Conservation (phyloP, 2,113 vertebrate species). For the Podocnemis expansa region DNA sequence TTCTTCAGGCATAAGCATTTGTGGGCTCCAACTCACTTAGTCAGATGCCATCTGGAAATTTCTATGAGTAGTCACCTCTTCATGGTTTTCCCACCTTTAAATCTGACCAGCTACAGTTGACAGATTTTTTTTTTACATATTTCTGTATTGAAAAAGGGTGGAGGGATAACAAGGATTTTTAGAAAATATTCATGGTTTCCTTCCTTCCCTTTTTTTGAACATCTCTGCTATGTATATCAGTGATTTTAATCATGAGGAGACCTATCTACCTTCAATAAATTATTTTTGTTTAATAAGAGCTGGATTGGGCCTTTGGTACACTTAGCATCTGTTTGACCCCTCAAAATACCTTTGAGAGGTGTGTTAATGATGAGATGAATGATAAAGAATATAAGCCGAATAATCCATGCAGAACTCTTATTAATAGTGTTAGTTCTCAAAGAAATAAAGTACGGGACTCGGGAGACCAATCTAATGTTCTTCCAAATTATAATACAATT, state of each 20-base stretch:
- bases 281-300: constrained; percentile 28
- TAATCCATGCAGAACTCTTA: constrained; percentile 19
- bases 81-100: not conserved
- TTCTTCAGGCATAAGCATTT: too few species aligned
- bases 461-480: constrained; percentile 22
- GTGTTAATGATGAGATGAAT: constrained; percentile 37
- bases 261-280: not conserved
- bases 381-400: constrained; percentile 46
- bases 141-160: not conserved
- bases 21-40: too few species aligned
- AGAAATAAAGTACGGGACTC: constrained; percentile 33
- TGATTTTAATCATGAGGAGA: not conserved
- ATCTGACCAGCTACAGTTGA: not conserved
- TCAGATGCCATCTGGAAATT: too few species aligned
- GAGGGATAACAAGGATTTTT: not conserved
- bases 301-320: not conserved
- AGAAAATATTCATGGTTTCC: not conserved
- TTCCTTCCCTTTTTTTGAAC: not conserved
- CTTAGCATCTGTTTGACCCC: not conserved
- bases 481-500: constrained; percentile 7
- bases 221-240: not conserved
- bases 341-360: constrained; percentile 1
- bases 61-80: not conserved
- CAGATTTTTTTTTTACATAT: not conserved
- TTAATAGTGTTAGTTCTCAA: constrained; percentile 52